Base-by-base conservation (phyloP, 2,797 vertebrate species). In the Parotocinclus haroldoi region DNA sequence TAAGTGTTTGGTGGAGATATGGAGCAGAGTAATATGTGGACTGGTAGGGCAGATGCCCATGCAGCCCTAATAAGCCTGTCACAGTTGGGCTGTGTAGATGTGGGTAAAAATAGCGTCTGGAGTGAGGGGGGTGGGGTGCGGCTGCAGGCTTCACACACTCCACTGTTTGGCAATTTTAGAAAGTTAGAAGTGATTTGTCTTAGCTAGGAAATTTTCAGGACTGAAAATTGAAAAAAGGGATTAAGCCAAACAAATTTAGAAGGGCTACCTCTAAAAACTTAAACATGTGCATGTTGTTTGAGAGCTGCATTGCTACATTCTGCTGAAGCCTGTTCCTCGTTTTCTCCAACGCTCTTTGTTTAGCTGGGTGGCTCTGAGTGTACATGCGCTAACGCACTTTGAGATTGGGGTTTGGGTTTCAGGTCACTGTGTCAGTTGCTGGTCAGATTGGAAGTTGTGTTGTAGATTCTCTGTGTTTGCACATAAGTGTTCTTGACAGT, bases 41-140 rank as follows among this genome's bases (percentile, higher is more conserved):
- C 81, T 79, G 79, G 80, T 76, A 78, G 78, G 74, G 76, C 74
- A 83, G 80, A 79, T 82, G 81, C 73, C 74, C 72, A 64, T 45
- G 58, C 58, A 78, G 56, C 78, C 77, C 68, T 81, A 77, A 76
- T 60, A 63, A 76, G 72, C 62, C 64, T 69, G 79, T 66, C 53
- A 71, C 46, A 66, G 69, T 50, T 70, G 16, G 18, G 50, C 68
- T 73, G 60, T 80, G 66, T 48, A 44, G 51, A 54, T 42, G 58
- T 45, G 49, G 71, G 69, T 72, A 72, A 72, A 72, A 72, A 72
- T 72, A 72, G 52, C 44, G 10, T 49, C 11, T 66, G 37, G 50
- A 66, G 17, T 7, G 11, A 42, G 64, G 50, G 56, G 57, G 69
- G 69, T 66, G 63, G 48, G 57, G 63, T 50, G 19, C 14, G 8